Percentiles rank a stretch among this genome's conserved stretches.
These are phyloP conservation scores for Spermophilus dauricus DNA, from an alignment of 2,113 vertebrate species.

Conservation along the genomic window DNA sequence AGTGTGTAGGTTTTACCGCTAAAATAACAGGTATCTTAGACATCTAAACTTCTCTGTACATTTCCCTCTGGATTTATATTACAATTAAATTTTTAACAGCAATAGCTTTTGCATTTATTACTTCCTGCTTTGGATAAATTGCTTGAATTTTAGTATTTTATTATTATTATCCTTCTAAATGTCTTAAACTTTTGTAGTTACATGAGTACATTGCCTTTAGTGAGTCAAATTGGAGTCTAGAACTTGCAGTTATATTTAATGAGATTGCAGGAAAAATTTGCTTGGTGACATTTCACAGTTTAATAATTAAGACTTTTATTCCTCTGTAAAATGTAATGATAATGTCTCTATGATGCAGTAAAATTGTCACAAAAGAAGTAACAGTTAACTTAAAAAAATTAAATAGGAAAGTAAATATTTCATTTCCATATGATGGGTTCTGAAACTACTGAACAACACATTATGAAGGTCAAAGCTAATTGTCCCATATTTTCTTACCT, in stretches of 20 bases:
- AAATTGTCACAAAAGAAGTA: constrained; percentile 39
- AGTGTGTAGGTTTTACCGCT: neutral
- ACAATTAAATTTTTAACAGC: constrained; percentile 48
- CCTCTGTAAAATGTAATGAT: constrained; percentile 59
- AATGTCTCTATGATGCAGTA: constrained; percentile 64
- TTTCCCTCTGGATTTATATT: constrained; percentile 33
- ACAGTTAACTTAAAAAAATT: neutral
- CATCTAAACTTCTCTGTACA: neutral
- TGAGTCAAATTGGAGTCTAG: constrained; percentile 57
- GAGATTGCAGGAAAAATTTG: constrained; percentile 54
- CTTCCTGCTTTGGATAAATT: constrained; percentile 56
- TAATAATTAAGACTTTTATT: constrained; percentile 69
- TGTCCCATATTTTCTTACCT: neutral
- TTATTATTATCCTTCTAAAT: constrained; percentile 45
- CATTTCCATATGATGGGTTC: neutral
- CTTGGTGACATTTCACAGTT: constrained; percentile 58
- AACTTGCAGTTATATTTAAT: constrained; percentile 72
- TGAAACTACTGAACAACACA: neutral
- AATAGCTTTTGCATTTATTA: constrained; percentile 45
- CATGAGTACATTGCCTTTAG: constrained; percentile 31
- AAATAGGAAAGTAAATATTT: constrained; percentile 58
- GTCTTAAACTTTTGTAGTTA: constrained; percentile 66
- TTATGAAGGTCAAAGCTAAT: neutral
- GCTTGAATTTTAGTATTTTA: constrained; percentile 45
- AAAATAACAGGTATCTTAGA: neutral